These are phyloP conservation scores for Hyppa rectilinea DNA, from an alignment of 2,888 invertebrate species.

Conservation along the genomic window DNA sequence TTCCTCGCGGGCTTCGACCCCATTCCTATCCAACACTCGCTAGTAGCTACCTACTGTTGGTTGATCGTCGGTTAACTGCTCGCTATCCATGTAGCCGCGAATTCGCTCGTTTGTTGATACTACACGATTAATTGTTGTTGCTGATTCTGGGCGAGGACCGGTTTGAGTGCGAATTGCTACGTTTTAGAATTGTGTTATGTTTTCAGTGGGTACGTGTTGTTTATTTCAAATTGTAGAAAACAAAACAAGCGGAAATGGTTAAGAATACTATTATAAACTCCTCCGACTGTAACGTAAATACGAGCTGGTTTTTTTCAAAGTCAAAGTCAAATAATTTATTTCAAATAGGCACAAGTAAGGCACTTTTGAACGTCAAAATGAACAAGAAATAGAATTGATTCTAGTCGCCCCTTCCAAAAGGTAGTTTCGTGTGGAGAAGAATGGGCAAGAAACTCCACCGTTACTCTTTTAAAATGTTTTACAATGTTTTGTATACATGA, in stretches of 20 bases:
- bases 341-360: too few species aligned
- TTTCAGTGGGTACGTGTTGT: slow-evolving; percentile 30
- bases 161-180: slow-evolving; percentile 28
- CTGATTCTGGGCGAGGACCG: slow-evolving; percentile 11
- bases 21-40: slow-evolving; percentile 38
- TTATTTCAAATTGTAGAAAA: slow-evolving; percentile 24
- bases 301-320: too few species aligned
- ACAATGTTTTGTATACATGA: too few species aligned
- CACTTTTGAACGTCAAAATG: too few species aligned
- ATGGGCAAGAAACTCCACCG: too few species aligned
- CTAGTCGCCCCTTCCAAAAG: too few species aligned
- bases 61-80: slow-evolving; percentile 30
- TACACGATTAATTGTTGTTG: slow-evolving; percentile 39
- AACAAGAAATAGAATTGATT: too few species aligned
- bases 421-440: too few species aligned
- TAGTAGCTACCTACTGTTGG: slow-evolving; percentile 18
- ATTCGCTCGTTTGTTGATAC: slow-evolving; percentile 40
- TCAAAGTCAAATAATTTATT: too few species aligned
- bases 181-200: slow-evolving; percentile 21
- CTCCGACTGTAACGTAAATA: background rate
- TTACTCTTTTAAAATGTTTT: too few species aligned
- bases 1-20: slow-evolving; percentile 66
- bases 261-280: slow-evolving; percentile 11
- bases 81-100: slow-evolving; percentile 25
- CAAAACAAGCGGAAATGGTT: slow-evolving; percentile 3